A percentile compares a stretch with the other conserved stretches of the same genome.
Conservation (phyloP, 2,888 invertebrate species). For the Tetranychus piercei region DNA sequence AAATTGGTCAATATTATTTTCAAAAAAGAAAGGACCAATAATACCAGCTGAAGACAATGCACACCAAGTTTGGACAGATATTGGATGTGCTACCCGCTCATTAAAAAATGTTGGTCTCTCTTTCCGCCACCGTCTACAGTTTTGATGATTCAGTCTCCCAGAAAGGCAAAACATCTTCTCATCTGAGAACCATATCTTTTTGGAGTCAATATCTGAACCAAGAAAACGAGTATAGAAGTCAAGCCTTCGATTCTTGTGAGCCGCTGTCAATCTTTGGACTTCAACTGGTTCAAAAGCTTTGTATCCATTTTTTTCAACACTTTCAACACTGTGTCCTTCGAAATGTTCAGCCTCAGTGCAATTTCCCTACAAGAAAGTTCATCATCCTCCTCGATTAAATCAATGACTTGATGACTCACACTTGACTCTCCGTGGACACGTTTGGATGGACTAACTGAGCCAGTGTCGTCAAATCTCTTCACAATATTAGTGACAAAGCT, state of each 20-base stretch:
- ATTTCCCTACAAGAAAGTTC: neutral
- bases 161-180: neutral
- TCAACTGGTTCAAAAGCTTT: neutral
- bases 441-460: neutral
- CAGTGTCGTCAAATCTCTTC: neutral
- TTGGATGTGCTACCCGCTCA: neutral
- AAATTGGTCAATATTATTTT: conserved; percentile 1
- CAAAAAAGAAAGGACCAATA: neutral
- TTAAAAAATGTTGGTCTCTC: neutral
- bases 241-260: neutral
- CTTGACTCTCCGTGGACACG: neutral
- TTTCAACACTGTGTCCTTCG: neutral
- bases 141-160: neutral
- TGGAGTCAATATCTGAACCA: neutral
- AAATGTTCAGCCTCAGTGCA: neutral
- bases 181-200: neutral
- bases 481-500: neutral
- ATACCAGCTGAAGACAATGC: neutral
- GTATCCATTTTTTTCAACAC: neutral
- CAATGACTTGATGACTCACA: neutral
- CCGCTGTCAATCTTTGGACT: neutral
- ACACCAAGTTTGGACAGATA: neutral
- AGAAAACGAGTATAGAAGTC: neutral
- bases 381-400: neutral
- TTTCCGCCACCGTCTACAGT: neutral